These are phyloP conservation scores for Andrena haemorrhoa DNA, from an alignment of 2,888 invertebrate genomes.

Conservation along the genomic window DNA sequence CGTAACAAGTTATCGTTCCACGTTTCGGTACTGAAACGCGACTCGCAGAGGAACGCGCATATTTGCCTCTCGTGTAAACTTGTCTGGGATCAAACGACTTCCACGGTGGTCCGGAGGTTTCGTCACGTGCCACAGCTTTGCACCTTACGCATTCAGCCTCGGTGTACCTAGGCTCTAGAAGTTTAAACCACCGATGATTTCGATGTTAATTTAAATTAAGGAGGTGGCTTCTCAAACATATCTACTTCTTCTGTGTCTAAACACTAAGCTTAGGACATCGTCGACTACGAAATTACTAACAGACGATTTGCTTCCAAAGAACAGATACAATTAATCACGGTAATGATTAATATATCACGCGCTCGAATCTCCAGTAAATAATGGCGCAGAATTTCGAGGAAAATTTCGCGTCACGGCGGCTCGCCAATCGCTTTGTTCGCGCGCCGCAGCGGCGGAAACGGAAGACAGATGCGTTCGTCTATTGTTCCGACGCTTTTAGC, in stretches of 20 bases:
- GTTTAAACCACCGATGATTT: background rate
- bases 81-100: constrained; percentile 66
- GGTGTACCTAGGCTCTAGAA: background rate
- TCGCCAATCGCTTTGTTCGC: constrained; percentile 6
- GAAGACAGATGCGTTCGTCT: background rate
- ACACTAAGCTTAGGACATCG: too few relatives aligned
- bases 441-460: background rate
- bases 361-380: too few relatives aligned
- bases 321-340: too few relatives aligned
- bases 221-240: too few relatives aligned
- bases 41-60: constrained; percentile 21
- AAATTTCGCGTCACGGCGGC: background rate
- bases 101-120: constrained; percentile 68
- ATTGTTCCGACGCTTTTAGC: background rate
- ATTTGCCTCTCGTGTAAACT: constrained; percentile 70
- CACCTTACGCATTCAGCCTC: background rate
- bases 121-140: constrained; percentile 33
- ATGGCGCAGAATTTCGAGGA: background rate
- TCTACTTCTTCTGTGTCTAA: too few relatives aligned
- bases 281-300: too few relatives aligned
- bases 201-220: too few relatives aligned
- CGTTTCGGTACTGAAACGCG: constrained; percentile 23
- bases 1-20: background rate
- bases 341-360: too few relatives aligned
- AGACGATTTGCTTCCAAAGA: too few relatives aligned